These are phyloP conservation scores for Callyntrura sp. DNA, from an alignment of 2,888 invertebrate species.

Conservation along the genomic window DNA sequence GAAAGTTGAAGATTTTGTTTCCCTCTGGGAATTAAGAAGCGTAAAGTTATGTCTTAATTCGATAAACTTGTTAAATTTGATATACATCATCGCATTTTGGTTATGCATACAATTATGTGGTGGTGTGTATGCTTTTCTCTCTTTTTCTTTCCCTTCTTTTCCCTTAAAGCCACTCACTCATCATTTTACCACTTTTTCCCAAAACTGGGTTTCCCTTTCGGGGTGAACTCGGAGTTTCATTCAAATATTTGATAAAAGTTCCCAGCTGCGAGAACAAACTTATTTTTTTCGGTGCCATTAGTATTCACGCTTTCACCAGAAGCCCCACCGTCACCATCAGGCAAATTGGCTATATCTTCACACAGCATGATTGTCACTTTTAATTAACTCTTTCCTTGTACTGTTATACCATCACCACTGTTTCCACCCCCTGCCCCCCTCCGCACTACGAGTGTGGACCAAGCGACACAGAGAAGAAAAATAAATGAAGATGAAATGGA, in stretches of 20 bases:
- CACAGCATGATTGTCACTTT: constrained; percentile 63
- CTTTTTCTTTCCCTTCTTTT: neutral
- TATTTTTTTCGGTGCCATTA: constrained; percentile 4
- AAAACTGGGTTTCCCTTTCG: constrained; percentile 5
- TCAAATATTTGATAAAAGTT: neutral
- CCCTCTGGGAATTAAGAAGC: constrained; percentile 19
- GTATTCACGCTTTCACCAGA: constrained; percentile 14
- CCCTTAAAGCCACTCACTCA: constrained; percentile 8
- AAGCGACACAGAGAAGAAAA: neutral
- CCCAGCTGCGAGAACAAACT: constrained; percentile 26
- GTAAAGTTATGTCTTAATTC: constrained; percentile 37
- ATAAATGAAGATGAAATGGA: constrained; percentile 1
- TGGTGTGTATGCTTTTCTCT: neutral
- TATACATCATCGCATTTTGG: neutral
- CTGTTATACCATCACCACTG: neutral
- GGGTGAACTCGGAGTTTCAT: neutral
- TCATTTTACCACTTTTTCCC: constrained; percentile 35
- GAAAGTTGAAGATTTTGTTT: constrained; percentile 35
- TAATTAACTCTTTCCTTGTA: constrained; percentile 56
- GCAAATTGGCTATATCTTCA: constrained; percentile 49
- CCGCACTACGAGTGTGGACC: neutral
- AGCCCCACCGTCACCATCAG: constrained; percentile 8
- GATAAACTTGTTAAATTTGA: constrained; percentile 43
- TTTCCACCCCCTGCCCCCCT: no score
- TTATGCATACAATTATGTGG: neutral